Conservation (phyloP, 2,797 vertebrate genomes). For the Sebastes elongatus region DNA sequence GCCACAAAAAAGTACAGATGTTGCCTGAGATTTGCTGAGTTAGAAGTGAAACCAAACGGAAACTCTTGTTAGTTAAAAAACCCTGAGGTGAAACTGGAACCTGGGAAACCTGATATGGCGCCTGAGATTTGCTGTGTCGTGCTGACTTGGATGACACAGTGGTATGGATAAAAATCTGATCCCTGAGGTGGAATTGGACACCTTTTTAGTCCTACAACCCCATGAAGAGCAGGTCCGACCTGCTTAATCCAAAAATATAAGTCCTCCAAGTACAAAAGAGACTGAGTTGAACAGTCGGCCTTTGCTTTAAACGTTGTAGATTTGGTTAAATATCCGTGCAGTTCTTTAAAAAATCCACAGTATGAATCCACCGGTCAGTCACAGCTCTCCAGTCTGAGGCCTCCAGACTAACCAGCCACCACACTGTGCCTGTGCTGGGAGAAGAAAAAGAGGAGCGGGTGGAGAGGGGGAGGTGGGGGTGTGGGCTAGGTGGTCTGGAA, state of each 20-base stretch:
- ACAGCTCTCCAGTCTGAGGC: slow-evolving; percentile 33
- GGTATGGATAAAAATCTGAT: slow-evolving; percentile 35
- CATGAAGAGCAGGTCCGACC: background rate
- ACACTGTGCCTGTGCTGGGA: background rate
- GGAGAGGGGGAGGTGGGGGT: background rate
- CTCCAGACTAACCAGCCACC: background rate
- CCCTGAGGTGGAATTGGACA: slow-evolving; percentile 47
- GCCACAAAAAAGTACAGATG: background rate
- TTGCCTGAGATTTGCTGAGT: slow-evolving; percentile 42
- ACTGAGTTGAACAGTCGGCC: background rate
- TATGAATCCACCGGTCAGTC: background rate
- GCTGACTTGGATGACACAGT: background rate
- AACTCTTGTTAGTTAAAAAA: slow-evolving; percentile 16
- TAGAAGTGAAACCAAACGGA: background rate
- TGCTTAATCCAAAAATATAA: background rate
- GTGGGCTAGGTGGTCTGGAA: background rate
- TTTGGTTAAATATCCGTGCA: background rate
- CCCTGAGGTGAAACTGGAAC: slow-evolving; percentile 39
- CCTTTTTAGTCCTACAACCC: background rate
- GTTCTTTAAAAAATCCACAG: slow-evolving; percentile 16
- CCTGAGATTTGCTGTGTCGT: slow-evolving; percentile 46
- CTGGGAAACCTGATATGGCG: background rate
- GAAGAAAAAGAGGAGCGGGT: background rate
- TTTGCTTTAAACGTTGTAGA: background rate
- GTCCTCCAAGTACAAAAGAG: background rate